phyloP scores from a whole-genome alignment of 2,113 vertebrate genomes.

The Collichthys lucidus region DNA sequence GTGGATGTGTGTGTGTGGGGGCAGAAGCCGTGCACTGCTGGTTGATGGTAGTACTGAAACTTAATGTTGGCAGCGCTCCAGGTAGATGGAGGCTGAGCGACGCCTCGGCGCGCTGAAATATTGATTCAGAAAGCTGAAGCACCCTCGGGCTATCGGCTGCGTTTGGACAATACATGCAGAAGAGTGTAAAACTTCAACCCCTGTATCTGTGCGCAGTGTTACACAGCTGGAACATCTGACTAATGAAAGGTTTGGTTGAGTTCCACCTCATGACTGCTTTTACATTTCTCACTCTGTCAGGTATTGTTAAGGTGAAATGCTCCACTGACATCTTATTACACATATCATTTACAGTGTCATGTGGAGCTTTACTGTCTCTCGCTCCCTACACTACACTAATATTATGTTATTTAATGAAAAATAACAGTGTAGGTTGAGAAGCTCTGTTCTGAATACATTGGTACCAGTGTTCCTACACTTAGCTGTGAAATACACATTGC shows the following conservation, averaged over 20 bases:
- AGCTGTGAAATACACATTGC: no score
- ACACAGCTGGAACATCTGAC: constrained; percentile 28
- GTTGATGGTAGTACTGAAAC: constrained; percentile 58
- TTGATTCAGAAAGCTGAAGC: constrained; percentile 74
- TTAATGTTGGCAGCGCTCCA: constrained; percentile 78
- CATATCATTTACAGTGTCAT: neutral
- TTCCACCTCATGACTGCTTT: constrained; percentile 25
- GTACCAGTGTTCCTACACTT: neutral
- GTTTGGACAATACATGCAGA: constrained; percentile 63
- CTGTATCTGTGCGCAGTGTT: constrained; percentile 28
- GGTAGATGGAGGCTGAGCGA: constrained; percentile 74
- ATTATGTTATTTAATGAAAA: neutral
- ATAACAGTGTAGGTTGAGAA: neutral
- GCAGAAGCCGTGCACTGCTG: constrained; percentile 60
- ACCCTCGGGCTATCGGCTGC: constrained; percentile 58
- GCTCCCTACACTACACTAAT: neutral
- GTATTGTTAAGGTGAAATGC: neutral
- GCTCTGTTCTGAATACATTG: neutral
- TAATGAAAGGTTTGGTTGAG: constrained; percentile 9
- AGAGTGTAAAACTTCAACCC: constrained; percentile 56
- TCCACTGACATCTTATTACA: constrained; percentile 29
- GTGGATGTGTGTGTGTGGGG: constrained; percentile 63
- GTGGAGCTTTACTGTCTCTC: neutral
- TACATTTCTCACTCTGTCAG: constrained; percentile 23
- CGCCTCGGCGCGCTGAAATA: constrained; percentile 76